Base-by-base conservation (phyloP, 2,888 invertebrate species). In the Lepidochitona cinerea region DNA sequence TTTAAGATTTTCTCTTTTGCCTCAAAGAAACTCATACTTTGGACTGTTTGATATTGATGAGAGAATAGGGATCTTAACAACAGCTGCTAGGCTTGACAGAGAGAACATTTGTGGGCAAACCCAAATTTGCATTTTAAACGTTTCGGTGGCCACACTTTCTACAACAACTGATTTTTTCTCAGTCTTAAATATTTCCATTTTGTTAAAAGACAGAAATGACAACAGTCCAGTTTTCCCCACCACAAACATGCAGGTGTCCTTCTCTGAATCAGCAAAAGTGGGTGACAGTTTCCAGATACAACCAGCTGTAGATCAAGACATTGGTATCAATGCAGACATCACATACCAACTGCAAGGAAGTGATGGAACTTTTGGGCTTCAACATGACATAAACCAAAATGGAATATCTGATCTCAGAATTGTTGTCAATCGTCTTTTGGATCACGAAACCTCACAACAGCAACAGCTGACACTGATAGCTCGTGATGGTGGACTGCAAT, bases 221-320 rank as follows among this genome's bases (percentile, higher is more conserved):
- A 66, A 66, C 37, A n/a, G 18, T 5, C 66, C 66, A 12, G 36
- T 5, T 35, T 66, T 66, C 26, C 35, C 66, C 35, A 66, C n/a
- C 35, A 26, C 66, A 23, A 23, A 35, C 37, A 66, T 66, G n/a
- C 35, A 35, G 9, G 36, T 66, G 18, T 36, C 35, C 3, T 37
- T 66, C 9, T n/a, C 66, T 1, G 66, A 66, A 26, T 35, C 37
- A 3, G 35, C 37, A 12, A 66, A n/a, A 29, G 66, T 29, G 18
- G 66, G 37, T 4, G 66, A 37, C 35, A 66, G 37, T n/a, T 66
- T 36, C 37, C 66, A 35, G 18, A 66, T 66, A n/a, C 66, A 35
- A 23, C 23, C 14, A 18, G 66, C 66, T 18, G 29, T 36, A 4
- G 66, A 66, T 36, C 18, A 29, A 18, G 66, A 66, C 26, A 36